A percentile compares a stretch with the other conserved stretches of the same genome.
phyloP scores from a whole-genome alignment of 2,888 invertebrate genomes.

The Polydrusus pterygomalis region DNA sequence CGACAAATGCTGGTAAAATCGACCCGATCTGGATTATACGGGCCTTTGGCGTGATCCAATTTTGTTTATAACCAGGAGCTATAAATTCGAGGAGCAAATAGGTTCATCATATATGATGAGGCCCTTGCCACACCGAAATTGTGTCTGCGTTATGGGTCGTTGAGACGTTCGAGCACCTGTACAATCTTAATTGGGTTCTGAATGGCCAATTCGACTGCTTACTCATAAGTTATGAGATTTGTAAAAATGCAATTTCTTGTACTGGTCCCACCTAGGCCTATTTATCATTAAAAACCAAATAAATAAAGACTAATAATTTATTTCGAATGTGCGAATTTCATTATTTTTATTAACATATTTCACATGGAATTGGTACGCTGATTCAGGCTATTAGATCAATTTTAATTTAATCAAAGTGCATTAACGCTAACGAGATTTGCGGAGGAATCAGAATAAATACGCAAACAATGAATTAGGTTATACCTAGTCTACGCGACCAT shows the following conservation, averaged over 20 bases:
- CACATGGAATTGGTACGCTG: background rate
- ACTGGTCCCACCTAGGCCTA: no score
- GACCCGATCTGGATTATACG: conserved; percentile 38
- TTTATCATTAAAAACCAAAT: no score
- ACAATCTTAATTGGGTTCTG: background rate
- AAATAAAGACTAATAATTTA: no score
- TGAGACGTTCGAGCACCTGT: conserved; percentile 1
- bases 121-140: conserved; percentile 9
- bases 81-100: conserved; percentile 20
- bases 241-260: no score
- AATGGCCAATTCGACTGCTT: no score
- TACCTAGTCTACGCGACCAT: background rate
- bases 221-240: no score
- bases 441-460: conserved; percentile 34
- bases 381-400: conserved; percentile 16
- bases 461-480: conserved; percentile 22
- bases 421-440: conserved; percentile 31
- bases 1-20: conserved; percentile 34
- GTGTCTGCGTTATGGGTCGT: background rate
- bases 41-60: conserved; percentile 41
- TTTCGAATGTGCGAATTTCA: no score
- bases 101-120: conserved; percentile 26
- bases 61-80: conserved; percentile 30
- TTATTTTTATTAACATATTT: background rate
- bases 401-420: conserved; percentile 34